Base-by-base conservation (phyloP, 2,113 vertebrate species). In the Heteronetta atricapilla region DNA sequence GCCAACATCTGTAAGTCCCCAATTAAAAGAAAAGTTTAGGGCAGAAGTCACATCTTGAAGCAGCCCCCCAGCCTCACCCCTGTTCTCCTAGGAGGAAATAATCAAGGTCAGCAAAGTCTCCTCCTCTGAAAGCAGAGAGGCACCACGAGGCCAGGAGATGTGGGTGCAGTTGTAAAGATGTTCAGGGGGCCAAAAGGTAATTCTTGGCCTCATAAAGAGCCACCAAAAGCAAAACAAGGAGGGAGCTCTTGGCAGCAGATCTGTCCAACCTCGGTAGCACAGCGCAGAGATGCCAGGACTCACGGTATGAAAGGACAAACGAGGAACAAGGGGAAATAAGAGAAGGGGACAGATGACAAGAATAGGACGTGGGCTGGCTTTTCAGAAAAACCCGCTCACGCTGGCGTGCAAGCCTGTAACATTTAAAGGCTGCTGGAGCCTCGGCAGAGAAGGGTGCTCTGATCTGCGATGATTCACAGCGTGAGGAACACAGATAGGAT, bases 201-300 rank as follows among this genome's bases (percentile, higher is more conserved):
- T 18, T 62, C 62, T 29, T 17, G 17, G 69, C 44, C 22, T 80
- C 29, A 14, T 26, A 50, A 56, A 48, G n/a, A 56, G 29, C 33
- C 23, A 18, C n/a, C 25, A 10, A 40, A 48, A 56, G 55, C 25
- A 14, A 36, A 53, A 48, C 11, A 25, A 64, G 50, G 25, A 52
- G 14, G 53, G 74, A 60, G 20, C 4, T 5, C 25, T 56, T 50
- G 26, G 63, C 69, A 69, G 58, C 4, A 5, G 1, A 33, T 21
- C n/a, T 5, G 1, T 11, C 9, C 42, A 15, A 4, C 19, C 55
- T 40, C 9, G 10, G 15, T 42, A 19, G 22, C 10, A 7, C 0
- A 50, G 31, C n/a, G 3, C 8, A 31, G 75, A 56, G 82, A 50
- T 19, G 34, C 18, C 31, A 25, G 56, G 40, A 40, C 33, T 33